Conservation (phyloP, 2,888 invertebrate species). For the Meta bourneti region DNA sequence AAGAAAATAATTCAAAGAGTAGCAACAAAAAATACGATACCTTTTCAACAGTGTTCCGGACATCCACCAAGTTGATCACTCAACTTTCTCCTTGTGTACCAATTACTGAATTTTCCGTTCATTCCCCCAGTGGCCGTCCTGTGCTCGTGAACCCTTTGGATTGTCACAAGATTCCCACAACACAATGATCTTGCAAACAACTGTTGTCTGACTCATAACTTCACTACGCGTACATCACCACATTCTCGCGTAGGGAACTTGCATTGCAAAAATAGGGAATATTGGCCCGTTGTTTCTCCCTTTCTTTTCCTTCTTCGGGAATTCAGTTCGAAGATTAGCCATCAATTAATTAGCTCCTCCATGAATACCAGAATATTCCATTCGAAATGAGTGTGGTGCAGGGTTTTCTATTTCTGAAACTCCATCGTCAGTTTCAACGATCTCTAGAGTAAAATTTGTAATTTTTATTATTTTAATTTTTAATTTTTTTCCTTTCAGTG, state of each 20-base stretch:
- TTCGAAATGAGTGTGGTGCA: background rate
- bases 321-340: constrained; percentile 3
- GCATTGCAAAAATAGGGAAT: constrained; percentile 4
- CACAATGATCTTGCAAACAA: constrained; percentile 73
- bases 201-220: constrained; percentile 70
- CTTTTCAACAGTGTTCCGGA: no score
- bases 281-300: constrained; percentile 20
- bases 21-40: no score
- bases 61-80: no score
- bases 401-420: background rate
- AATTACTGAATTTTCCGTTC: background rate
- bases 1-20: no score
- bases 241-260: constrained; percentile 38
- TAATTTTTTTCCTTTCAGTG: no score
- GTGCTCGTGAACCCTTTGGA: constrained; percentile 39
- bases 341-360: constrained; percentile 27
- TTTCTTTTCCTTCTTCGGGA: background rate
- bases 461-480: no score
- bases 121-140: constrained; percentile 19
- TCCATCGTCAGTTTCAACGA: no score
- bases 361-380: background rate
- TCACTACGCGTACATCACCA: constrained; percentile 58
- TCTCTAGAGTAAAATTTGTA: no score
- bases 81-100: no score
- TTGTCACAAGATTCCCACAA: constrained; percentile 60